Percentiles rank a stretch among this genome's conserved stretches.
Conservation (phyloP, 2,888 invertebrate species). For the Dynastes grantii region DNA sequence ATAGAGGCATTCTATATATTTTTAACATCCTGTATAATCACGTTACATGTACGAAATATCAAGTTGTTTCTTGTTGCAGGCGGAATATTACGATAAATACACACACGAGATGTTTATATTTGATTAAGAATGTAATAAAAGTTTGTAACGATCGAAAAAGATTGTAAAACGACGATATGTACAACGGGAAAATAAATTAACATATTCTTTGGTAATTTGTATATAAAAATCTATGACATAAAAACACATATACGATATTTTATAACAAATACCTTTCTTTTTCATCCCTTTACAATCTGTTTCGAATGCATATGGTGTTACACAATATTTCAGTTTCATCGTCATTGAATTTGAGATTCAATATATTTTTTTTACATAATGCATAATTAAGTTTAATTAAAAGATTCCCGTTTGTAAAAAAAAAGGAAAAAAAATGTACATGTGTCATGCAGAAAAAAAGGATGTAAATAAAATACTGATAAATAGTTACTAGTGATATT, state of each 20-base stretch:
- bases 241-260: constrained; percentile 43
- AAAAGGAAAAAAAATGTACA: constrained; percentile 11
- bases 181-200: constrained; percentile 39
- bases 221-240: constrained; percentile 45
- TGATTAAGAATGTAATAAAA: background rate
- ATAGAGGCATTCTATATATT: constrained; percentile 23
- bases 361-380: constrained; percentile 8
- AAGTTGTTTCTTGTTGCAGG: constrained; percentile 38
- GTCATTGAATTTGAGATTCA: constrained; percentile 32
- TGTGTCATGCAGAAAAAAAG: constrained; percentile 21
- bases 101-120: constrained; percentile 22
- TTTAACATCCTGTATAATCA: constrained; percentile 49
- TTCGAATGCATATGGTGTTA: background rate
- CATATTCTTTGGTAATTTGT: constrained; percentile 44
- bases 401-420: constrained; percentile 14
- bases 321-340: background rate
- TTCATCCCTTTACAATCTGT: constrained; percentile 31
- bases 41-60: constrained; percentile 48
- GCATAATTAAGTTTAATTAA: background rate
- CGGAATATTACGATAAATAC: constrained; percentile 2
- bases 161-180: constrained; percentile 43
- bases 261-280: constrained; percentile 39
- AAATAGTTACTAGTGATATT: constrained; percentile 20
- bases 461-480: constrained; percentile 38
- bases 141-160: constrained; percentile 10